Base-by-base conservation (phyloP, 2,888 invertebrate genomes). In the Synergus itoensis region DNA sequence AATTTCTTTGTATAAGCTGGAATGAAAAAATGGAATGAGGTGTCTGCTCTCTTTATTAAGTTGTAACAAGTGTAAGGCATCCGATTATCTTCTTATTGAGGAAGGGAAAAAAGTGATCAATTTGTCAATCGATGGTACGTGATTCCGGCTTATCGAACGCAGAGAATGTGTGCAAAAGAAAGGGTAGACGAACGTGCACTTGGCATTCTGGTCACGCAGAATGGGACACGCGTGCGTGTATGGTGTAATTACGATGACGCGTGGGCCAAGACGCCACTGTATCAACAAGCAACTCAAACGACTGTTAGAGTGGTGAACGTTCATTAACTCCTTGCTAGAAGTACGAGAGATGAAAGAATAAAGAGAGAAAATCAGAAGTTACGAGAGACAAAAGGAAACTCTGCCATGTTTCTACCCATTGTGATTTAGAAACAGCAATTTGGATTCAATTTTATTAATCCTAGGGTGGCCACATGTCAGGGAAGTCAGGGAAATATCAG, bases 211-310 rank as follows among this genome's bases (percentile, higher is more conserved):
- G 89, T 89, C 90, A 90, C 89, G 90, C 86, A 87, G 85, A 86
- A 85, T 86, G 84, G 86, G 87, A 87, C 90, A 88, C 88, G 88
- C 88, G 88, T 88, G 89, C 88, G 89, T 89, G 87, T 86, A 88
- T 87, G 86, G 83, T 85, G 89, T 90, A 90, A 90, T 91, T 90
- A 90, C 85, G 88, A 87, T 84, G 89, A 89, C 90, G 90, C 89
- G 89, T 90, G 88, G 90, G 88, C 89, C 86, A 91, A 87, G 88
- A 90, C 86, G 88, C 89, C 86, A 86, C 87, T 84, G 87, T 86
- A 89, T 88, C 88, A 87, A 86, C 87, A 82, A 80, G 82, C 81
- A 84, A 36, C 36, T 36, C 36, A 36, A 36, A 36, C 36, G 86
- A 86, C 80, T 83, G 85, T 81, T 83, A 86, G 85, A 88, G 83